Evolutionary conservation across 2,888 invertebrate genomes (phyloP).

Genomic region (Aricia artaxerxes): DNA sequence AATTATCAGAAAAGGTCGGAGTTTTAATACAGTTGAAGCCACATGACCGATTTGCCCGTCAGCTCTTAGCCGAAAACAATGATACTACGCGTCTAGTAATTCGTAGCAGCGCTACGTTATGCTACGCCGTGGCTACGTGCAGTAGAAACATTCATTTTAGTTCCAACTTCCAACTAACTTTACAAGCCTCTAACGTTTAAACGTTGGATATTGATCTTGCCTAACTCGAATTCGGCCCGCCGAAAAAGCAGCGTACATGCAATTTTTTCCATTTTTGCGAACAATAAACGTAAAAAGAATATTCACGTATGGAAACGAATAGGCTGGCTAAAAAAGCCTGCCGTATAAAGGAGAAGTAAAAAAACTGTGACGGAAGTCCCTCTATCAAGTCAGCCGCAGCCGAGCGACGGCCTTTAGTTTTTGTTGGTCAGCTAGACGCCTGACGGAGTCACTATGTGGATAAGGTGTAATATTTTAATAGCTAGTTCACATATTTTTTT

Average conservation of each 20-base stretch:
- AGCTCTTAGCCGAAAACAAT: no score
- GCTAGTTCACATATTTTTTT: no score
- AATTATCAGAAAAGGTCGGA: no score
- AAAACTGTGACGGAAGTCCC: constrained; percentile 48
- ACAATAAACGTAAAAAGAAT: constrained; percentile 28
- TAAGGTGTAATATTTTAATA: background rate
- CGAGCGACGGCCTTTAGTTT: constrained; percentile 46
- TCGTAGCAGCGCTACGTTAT: background rate
- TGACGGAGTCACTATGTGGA: background rate
- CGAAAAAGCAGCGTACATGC: constrained; percentile 5
- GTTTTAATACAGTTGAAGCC: no score
- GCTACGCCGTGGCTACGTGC: background rate
- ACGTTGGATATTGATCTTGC: background rate
- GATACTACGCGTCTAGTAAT: background rate
- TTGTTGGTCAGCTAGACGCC: constrained; percentile 57
- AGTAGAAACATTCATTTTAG: background rate
- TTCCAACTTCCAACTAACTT: background rate
- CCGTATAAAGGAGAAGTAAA: constrained; percentile 38
- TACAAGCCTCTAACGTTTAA: background rate
- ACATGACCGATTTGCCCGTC: no score
- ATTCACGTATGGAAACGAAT: constrained; percentile 29
- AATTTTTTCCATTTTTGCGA: constrained; percentile 26
- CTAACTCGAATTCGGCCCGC: background rate
- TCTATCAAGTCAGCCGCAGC: constrained; percentile 59
- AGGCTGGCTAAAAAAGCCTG: constrained; percentile 26